Conservation (phyloP, 2,888 invertebrate species). For the Epirrhoe tristata region DNA sequence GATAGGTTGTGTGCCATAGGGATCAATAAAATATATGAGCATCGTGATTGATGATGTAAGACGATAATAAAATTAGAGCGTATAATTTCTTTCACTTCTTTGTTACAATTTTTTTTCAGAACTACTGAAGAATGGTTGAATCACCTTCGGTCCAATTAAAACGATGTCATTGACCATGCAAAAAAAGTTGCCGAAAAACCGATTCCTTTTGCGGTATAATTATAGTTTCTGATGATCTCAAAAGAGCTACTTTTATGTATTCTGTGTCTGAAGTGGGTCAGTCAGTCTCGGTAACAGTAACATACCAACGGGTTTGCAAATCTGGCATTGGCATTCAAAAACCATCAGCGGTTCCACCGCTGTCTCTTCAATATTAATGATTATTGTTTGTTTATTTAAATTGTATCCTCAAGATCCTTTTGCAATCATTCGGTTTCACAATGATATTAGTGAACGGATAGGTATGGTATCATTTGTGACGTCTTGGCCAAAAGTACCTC, state of each 20-base stretch:
- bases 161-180: slow-evolving; percentile 37
- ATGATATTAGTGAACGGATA: not conserved
- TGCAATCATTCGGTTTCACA: not conserved
- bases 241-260: slow-evolving; percentile 19
- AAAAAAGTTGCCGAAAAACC: slow-evolving; percentile 28
- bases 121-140: not conserved
- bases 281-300: slow-evolving; percentile 67
- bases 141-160: slow-evolving; percentile 13
- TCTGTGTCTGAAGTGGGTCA: slow-evolving; percentile 64
- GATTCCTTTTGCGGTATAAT: slow-evolving; percentile 49
- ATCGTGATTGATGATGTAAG: no score
- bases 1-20: not conserved
- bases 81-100: no score
- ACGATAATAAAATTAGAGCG: no score
- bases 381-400: slow-evolving; percentile 20
- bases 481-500: no score
- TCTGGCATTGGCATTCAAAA: slow-evolving; percentile 78
- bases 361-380: slow-evolving; percentile 36
- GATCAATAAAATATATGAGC: not conserved
- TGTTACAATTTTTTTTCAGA: no score
- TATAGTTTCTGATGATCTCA: slow-evolving; percentile 48
- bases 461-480: no score
- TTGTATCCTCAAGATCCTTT: slow-evolving; percentile 6
- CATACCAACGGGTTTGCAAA: slow-evolving; percentile 71
- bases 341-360: slow-evolving; percentile 44